Evolutionary conservation across 2,797 vertebrate genomes (phyloP).

Genomic region (Cryptoblepharus egeriae): DNA sequence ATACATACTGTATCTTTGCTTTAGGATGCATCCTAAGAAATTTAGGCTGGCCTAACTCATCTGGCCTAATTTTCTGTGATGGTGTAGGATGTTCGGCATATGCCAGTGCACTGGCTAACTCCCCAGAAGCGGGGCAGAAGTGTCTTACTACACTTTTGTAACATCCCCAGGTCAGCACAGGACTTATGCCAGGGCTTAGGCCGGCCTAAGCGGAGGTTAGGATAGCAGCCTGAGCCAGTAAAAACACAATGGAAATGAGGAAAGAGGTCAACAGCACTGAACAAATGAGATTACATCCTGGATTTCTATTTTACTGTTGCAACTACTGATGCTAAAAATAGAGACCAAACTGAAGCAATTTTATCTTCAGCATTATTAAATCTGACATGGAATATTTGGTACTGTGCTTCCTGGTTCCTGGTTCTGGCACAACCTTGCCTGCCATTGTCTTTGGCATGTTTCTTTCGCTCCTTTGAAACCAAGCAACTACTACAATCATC

Average conservation of each 20-base stretch:
- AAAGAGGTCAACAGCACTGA: background rate
- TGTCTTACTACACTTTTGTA: no score
- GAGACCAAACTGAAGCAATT: no score
- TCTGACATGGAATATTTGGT: background rate
- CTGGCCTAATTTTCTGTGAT: no score
- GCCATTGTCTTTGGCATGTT: background rate
- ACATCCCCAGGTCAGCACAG: no score
- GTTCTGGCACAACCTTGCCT: background rate
- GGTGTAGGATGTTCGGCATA: no score
- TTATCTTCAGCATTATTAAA: background rate
- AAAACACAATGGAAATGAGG: background rate
- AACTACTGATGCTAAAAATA: background rate
- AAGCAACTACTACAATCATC: background rate
- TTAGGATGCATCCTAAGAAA: no score
- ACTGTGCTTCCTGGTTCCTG: background rate
- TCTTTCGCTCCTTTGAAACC: background rate
- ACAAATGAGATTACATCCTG: background rate
- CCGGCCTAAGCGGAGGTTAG: no score
- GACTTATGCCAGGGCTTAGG: no score
- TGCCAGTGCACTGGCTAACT: no score
- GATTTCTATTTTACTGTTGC: background rate
- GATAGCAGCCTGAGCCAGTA: background rate
- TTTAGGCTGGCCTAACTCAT: no score
- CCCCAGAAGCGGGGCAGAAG: no score
- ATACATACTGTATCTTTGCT: no score